phyloP scores from a whole-genome alignment of 2,888 invertebrate genomes.

The Meghimatium bilineatum region DNA sequence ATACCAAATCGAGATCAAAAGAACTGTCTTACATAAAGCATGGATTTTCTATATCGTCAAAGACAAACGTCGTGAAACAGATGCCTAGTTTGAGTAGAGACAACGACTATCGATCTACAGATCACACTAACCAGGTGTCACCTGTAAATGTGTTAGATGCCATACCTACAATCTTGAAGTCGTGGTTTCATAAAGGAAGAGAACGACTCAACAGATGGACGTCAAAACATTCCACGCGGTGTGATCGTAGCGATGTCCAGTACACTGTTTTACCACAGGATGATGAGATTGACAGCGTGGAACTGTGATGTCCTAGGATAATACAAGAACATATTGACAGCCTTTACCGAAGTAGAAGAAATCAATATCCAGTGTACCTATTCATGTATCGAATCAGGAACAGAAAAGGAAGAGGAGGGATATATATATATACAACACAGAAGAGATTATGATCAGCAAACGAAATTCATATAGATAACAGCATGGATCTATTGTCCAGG shows the following conservation, averaged over 20 bases:
- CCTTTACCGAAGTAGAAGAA: no score
- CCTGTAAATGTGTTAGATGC: background rate
- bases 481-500: no score
- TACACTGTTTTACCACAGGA: slow-evolving; percentile 26
- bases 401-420: no score
- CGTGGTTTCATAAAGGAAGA: background rate
- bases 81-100: background rate
- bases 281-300: background rate
- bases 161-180: background rate
- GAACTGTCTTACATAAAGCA: background rate
- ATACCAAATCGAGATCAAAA: background rate
- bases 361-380: background rate
- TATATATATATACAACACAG: no score
- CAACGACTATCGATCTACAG: background rate
- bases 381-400: no score
- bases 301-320: background rate
- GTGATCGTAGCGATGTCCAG: background rate
- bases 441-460: no score
- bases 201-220: background rate
- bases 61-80: background rate
- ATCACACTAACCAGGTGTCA: background rate
- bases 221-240: background rate
- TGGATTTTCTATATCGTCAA: background rate
- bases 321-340: no score
- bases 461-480: no score